A percentile compares a stretch with the other conserved stretches of the same genome.
These are phyloP conservation scores for Argya squamiceps DNA, from an alignment of 2,797 vertebrate genomes.

Conservation along the genomic window DNA sequence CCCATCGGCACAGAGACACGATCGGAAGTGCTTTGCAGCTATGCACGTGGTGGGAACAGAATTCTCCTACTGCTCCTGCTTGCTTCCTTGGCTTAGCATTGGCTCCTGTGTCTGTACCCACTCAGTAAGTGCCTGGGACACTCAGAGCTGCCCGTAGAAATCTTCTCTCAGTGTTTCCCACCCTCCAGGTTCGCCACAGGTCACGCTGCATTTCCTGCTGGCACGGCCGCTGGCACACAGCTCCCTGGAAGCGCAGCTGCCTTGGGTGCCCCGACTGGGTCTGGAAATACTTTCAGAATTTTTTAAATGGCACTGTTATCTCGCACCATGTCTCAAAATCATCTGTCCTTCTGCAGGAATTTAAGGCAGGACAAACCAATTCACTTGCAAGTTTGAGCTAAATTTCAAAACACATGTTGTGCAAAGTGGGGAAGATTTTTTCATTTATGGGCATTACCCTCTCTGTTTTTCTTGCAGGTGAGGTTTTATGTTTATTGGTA, in stretches of 20 bases:
- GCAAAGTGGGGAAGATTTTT: not conserved
- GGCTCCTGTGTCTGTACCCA: not conserved
- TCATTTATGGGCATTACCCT: not conserved
- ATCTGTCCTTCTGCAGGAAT: not conserved
- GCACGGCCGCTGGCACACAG: not conserved
- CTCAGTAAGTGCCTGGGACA: not conserved
- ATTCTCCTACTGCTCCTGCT: not conserved
- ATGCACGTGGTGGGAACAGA: not conserved
- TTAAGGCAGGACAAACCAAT: not conserved
- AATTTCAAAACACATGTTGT: not conserved
- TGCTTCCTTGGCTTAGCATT: not conserved
- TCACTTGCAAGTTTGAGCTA: not conserved
- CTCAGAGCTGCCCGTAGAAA: not conserved
- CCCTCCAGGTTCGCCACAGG: not conserved
- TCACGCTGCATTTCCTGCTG: slow-evolving; percentile 42
- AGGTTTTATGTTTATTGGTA: not conserved
- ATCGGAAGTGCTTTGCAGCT: not conserved
- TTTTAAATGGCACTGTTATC: not conserved
- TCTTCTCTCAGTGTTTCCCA: not conserved
- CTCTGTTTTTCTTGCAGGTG: not conserved
- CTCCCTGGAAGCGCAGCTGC: slow-evolving; percentile 30
- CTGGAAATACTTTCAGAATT: slow-evolving; percentile 7
- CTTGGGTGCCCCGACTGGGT: not conserved
- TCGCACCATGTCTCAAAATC: not conserved
- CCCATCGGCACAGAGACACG: rapidly evolving